Conservation (phyloP, 2,797 vertebrate genomes). For the Scarus forsteni region DNA sequence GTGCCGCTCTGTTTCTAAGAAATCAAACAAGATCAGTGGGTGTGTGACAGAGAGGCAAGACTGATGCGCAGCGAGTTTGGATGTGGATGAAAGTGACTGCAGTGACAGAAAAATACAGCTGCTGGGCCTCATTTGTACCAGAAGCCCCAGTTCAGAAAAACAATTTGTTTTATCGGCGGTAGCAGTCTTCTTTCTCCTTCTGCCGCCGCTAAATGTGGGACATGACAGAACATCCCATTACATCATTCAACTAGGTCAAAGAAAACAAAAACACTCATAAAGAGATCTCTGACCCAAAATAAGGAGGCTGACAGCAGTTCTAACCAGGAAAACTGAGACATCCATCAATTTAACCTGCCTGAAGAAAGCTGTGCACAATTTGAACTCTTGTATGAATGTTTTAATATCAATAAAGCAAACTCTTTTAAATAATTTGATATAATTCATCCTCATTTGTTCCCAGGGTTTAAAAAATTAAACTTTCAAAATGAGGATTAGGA, state of each 20-base stretch:
- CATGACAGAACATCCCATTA: constrained; percentile 47
- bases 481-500: constrained; percentile 36
- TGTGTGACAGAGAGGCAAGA: constrained; percentile 43
- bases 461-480: constrained; percentile 43
- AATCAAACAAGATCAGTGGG: constrained; percentile 41
- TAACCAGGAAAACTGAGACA: background rate
- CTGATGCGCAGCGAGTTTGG: constrained; percentile 27
- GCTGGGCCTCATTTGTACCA: constrained; percentile 36
- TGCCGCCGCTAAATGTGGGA: constrained; percentile 39
- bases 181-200: constrained; percentile 12
- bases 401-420: background rate
- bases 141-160: constrained; percentile 5
- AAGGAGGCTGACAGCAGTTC: background rate
- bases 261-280: constrained; percentile 17
- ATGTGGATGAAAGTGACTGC: constrained; percentile 40
- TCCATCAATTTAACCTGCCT: background rate
- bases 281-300: constrained; percentile 19
- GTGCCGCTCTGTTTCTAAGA: constrained; percentile 6
- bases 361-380: background rate
- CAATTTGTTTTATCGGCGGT: constrained; percentile 43
- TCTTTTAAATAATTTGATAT: background rate
- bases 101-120: constrained; percentile 37
- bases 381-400: background rate
- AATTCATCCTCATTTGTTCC: constrained; percentile 42
- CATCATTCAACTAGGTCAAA: constrained; percentile 53